Evolutionary conservation across 2,113 vertebrate species (phyloP), one percentile per base, ranked within the genome.

Genomic region (Vulpes lagopus): DNA sequence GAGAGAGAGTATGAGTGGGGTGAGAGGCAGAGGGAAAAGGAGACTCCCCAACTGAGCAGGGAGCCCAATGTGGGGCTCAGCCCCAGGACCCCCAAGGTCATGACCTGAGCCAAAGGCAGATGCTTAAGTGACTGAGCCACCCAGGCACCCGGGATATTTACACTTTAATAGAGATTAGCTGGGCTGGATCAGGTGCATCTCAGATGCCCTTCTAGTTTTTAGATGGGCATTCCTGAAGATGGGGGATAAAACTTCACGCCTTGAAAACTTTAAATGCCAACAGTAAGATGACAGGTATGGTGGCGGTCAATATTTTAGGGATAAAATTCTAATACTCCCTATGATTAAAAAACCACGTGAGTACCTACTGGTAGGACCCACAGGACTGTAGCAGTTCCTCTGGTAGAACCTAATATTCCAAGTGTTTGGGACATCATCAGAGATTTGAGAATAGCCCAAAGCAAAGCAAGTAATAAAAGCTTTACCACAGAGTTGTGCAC

Each of bases 391-490:
- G 80, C 51, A 80, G 32, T 90, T 91, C 82, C 71, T 95, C 53
- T 82, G 38, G 15, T 60, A 12, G 49, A 78, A 90, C 65, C 76
- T 88, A 64, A 88, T 95, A 89, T 67, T 43, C 65, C 38, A 95
- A 87, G 74, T 79, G 95, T 91, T 82, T 53, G 11, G 81, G 67
- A 95, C 85, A 11, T 95, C 60, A 62, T 65, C 38, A 78, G 85
- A 73, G 81, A 89, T 85, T 73, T 86, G 85, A 91, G 16, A 93
- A 82, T 22, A 92, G 11, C 38, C 51, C 51, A 62, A 91, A 85
- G 27, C 64, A 91, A 97, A 96, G 12, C 16, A 30, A 92, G 69
- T 51, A 88, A 86, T 11, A 62, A 84, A 87, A 76, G 1, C 32
- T 92, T 32, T 32, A 32, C 27, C 69, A 38, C 69, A 59, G 55